A percentile compares a stretch with the other conserved stretches of the same genome.
Conservation (phyloP, 2,888 invertebrate species). For the Anaspis maculata region DNA sequence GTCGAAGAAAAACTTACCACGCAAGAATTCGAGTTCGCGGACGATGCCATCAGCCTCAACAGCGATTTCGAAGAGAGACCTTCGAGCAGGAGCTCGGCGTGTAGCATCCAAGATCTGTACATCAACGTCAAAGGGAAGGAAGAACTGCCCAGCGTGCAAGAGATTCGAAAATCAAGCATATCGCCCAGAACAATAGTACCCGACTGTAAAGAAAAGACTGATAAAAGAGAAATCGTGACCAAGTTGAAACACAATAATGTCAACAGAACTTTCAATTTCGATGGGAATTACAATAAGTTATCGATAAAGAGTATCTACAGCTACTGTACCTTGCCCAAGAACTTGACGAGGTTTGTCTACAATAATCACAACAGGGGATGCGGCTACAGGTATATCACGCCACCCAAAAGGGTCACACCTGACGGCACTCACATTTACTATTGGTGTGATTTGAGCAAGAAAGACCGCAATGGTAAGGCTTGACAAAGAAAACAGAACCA, state of each 20-base stretch:
- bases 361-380: slow-evolving; percentile 26
- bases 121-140: slow-evolving; percentile 60
- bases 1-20: slow-evolving; percentile 23
- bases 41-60: slow-evolving; percentile 40
- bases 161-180: slow-evolving; percentile 32
- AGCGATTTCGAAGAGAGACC: slow-evolving; percentile 30
- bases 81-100: slow-evolving; percentile 22
- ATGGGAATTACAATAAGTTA: slow-evolving; percentile 38
- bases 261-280: slow-evolving; percentile 29
- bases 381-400: slow-evolving; percentile 42
- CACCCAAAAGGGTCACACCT: slow-evolving; percentile 68
- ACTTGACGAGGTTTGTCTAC: slow-evolving; percentile 26
- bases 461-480: slow-evolving; percentile 46
- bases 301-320: slow-evolving; percentile 39
- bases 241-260: slow-evolving; percentile 13
- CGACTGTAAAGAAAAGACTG: neutral
- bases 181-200: slow-evolving; percentile 16
- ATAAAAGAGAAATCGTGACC: neutral
- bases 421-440: slow-evolving; percentile 81
- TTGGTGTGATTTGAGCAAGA: slow-evolving; percentile 74
- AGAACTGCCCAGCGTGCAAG: slow-evolving; percentile 54
- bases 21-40: slow-evolving; percentile 40
- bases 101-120: slow-evolving; percentile 35
- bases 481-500: neutral
- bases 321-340: slow-evolving; percentile 48